These are phyloP conservation scores for Xylocopa sonorina DNA, from an alignment of 1,140 invertebrate genomes.

Conservation along the genomic window DNA sequence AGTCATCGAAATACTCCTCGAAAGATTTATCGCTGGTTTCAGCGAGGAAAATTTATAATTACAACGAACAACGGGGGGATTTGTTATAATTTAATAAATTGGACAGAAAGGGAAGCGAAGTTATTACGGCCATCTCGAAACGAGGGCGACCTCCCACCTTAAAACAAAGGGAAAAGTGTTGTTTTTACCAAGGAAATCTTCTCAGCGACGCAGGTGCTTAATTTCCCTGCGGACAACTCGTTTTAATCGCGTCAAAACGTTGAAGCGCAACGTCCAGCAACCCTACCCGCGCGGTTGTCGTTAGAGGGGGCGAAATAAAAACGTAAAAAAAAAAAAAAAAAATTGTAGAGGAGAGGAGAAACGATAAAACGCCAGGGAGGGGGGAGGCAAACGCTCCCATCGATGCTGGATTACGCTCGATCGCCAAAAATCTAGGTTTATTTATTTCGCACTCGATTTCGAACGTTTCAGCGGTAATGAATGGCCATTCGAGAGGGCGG, in stretches of 20 bases:
- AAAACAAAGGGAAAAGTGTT: neutral
- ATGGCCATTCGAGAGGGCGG: neutral
- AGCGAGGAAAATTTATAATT: neutral
- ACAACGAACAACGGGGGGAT: neutral
- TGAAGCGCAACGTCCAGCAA: neutral
- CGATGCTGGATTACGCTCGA: neutral
- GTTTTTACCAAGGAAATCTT: conserved; percentile 36
- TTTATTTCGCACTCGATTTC: conserved; percentile 7
- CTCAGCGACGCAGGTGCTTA: conserved; percentile 13
- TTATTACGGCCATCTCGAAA: neutral
- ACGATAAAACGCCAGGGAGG: no score
- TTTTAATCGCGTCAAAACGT: conserved; percentile 45
- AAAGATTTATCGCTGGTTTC: no score
- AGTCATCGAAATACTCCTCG: no score
- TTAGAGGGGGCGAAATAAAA: neutral
- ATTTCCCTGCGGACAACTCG: conserved; percentile 45
- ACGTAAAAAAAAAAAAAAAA: neutral
- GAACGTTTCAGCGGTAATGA: conserved; percentile 7
- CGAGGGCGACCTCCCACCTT: neutral
- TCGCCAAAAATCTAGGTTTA: neutral
- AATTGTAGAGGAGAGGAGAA: neutral
- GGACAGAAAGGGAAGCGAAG: neutral
- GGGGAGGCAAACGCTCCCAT: neutral
- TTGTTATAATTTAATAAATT: neutral
- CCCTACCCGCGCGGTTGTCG: neutral